Percentiles rank a stretch among this genome's conserved stretches.
Evolutionary conservation across 1,140 invertebrate species (phyloP).

Genomic region (Grapholita molesta): DNA sequence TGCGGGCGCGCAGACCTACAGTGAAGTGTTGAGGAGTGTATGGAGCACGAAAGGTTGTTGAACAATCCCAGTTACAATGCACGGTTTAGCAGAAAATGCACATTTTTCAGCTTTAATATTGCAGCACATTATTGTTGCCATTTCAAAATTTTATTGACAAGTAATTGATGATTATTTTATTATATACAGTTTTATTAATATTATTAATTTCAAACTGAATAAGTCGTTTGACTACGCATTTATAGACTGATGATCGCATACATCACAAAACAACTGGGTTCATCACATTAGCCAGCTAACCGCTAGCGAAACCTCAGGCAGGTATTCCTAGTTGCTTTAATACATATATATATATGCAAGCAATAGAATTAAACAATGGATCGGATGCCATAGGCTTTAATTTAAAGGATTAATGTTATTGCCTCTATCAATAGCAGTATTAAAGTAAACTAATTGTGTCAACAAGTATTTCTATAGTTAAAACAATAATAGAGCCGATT

Average conservation of each 20-base stretch:
- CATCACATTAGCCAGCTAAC: constrained; percentile 29
- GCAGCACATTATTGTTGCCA: constrained; percentile 58
- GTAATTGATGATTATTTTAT: constrained; percentile 24
- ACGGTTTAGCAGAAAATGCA: constrained; percentile 61
- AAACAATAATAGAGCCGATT: constrained; percentile 34
- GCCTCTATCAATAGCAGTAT: constrained; percentile 64
- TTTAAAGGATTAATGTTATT: constrained; percentile 29
- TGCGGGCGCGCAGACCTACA: constrained; percentile 29
- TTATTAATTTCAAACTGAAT: constrained; percentile 27
- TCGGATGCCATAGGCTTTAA: constrained; percentile 26
- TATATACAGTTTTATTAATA: constrained; percentile 26
- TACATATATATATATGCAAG: constrained; percentile 39
- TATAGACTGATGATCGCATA: constrained; percentile 42
- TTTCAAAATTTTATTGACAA: constrained; percentile 32
- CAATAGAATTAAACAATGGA: constrained; percentile 21
- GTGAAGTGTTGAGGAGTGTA: constrained; percentile 23
- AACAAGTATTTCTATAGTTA: constrained; percentile 41
- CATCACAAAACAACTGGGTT: constrained; percentile 32
- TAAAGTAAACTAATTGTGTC: constrained; percentile 44
- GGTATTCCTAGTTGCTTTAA: constrained; percentile 37
- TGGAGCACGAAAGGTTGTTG: constrained; percentile 14
- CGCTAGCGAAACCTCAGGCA: constrained; percentile 22
- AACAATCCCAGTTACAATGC: constrained; percentile 36
- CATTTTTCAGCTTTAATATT: constrained; percentile 70
- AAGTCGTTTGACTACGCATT: constrained; percentile 34